Percentiles rank a stretch among this genome's conserved stretches.
phyloP scores from a whole-genome alignment of 2,888 invertebrate genomes.

The Eristalinus aeneus region DNA sequence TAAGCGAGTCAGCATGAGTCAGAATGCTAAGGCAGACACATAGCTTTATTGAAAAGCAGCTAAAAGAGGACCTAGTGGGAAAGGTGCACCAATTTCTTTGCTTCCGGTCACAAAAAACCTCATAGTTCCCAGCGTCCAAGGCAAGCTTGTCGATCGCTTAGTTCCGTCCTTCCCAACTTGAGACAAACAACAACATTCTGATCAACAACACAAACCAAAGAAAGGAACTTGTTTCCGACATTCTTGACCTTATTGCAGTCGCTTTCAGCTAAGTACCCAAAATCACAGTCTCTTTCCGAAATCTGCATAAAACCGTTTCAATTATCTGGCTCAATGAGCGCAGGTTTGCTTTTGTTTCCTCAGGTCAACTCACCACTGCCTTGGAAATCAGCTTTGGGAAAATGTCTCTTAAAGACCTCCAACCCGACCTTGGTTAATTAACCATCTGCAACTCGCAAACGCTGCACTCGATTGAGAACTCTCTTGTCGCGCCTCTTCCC shows the following conservation, averaged over 20 bases:
- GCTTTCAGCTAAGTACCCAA: neutral
- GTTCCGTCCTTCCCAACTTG: neutral
- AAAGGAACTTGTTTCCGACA: neutral
- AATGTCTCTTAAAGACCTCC: neutral
- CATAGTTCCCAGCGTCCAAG: neutral
- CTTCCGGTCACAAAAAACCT: too few relatives aligned
- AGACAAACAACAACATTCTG: neutral
- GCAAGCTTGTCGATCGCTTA: neutral
- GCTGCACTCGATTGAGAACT: neutral
- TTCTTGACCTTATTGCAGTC: neutral
- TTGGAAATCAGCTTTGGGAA: neutral
- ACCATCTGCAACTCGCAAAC: constrained; percentile 31
- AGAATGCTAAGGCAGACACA: too few relatives aligned
- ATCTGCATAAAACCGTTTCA: neutral
- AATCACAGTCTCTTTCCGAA: neutral
- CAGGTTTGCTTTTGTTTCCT: neutral
- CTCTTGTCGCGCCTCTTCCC: neutral
- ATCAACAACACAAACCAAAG: neutral
- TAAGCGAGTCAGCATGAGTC: too few relatives aligned
- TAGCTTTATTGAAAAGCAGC: too few relatives aligned
- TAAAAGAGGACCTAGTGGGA: too few relatives aligned
- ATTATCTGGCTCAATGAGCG: neutral
- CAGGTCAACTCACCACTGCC: neutral
- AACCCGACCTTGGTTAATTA: constrained; percentile 38
- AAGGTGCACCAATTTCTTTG: too few relatives aligned